Evolutionary conservation across 2,888 invertebrate genomes (phyloP).

Genomic region (Brachylomia viminalis): DNA sequence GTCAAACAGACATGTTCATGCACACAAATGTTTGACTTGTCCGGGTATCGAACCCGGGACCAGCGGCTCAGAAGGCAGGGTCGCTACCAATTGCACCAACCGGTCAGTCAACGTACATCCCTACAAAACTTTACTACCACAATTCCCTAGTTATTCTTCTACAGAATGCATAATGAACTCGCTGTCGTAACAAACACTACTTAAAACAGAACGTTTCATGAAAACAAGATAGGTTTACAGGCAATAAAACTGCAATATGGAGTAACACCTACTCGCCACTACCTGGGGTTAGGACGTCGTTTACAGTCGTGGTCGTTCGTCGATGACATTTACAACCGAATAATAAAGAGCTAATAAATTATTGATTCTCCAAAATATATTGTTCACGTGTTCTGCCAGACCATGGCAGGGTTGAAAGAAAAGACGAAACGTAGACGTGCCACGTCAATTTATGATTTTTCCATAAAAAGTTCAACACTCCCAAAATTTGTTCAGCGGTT

Average conservation of each 20-base stretch:
- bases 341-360: slow-evolving; percentile 39
- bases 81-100: no score
- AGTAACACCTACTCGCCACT: slow-evolving; percentile 26
- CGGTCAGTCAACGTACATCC: no score
- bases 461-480: not conserved
- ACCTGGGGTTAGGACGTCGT: slow-evolving; percentile 1
- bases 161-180: slow-evolving; percentile 8
- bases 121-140: not conserved
- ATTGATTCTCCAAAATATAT: slow-evolving; percentile 19
- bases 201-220: slow-evolving; percentile 2
- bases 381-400: not conserved
- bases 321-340: slow-evolving; percentile 39
- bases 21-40: no score
- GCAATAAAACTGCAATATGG: slow-evolving; percentile 39
- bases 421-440: not conserved
- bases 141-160: not conserved
- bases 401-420: not conserved
- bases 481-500: not conserved
- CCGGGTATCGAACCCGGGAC: no score
- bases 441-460: not conserved
- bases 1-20: no score
- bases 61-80: no score
- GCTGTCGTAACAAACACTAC: not conserved
- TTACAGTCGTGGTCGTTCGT: not conserved
- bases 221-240: slow-evolving; percentile 27